Conservation (phyloP, 2,888 invertebrate genomes). For the Zaprionus bogoriensis region DNA sequence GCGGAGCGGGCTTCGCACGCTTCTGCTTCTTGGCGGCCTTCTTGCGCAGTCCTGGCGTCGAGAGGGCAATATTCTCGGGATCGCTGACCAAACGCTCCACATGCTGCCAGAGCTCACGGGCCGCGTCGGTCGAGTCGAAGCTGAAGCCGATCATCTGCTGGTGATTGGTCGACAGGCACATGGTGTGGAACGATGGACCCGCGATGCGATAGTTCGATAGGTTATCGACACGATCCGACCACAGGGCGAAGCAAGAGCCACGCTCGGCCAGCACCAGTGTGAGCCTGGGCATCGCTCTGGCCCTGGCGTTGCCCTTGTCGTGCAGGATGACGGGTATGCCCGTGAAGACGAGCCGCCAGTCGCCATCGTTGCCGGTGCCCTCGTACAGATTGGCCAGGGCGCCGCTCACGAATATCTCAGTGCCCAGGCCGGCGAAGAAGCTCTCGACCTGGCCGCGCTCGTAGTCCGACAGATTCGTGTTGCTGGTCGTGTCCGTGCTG, state of each 20-base stretch:
- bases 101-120: constrained; percentile 87
- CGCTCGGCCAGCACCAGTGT: constrained; percentile 89
- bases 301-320: constrained; percentile 89
- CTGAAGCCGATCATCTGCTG: constrained; percentile 90
- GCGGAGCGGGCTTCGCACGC: constrained; percentile 84
- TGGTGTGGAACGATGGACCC: constrained; percentile 90
- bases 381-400: constrained; percentile 89
- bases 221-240: constrained; percentile 92
- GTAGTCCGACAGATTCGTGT: constrained; percentile 84
- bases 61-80: constrained; percentile 90
- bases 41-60: constrained; percentile 87
- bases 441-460: constrained; percentile 89
- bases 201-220: constrained; percentile 88
- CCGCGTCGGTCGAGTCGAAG: constrained; percentile 89
- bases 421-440: constrained; percentile 90
- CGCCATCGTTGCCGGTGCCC: constrained; percentile 85
- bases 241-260: constrained; percentile 91
- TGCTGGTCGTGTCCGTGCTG: constrained; percentile 82
- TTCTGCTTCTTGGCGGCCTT: constrained; percentile 83
- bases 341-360: constrained; percentile 89
- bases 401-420: constrained; percentile 90
- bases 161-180: constrained; percentile 90
- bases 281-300: constrained; percentile 87
- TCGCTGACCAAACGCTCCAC: constrained; percentile 88
- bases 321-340: constrained; percentile 91